Evolutionary conservation across 2,113 vertebrate genomes (phyloP), one percentile per base, ranked within the genome.

Genomic region (Lycaon pictus): DNA sequence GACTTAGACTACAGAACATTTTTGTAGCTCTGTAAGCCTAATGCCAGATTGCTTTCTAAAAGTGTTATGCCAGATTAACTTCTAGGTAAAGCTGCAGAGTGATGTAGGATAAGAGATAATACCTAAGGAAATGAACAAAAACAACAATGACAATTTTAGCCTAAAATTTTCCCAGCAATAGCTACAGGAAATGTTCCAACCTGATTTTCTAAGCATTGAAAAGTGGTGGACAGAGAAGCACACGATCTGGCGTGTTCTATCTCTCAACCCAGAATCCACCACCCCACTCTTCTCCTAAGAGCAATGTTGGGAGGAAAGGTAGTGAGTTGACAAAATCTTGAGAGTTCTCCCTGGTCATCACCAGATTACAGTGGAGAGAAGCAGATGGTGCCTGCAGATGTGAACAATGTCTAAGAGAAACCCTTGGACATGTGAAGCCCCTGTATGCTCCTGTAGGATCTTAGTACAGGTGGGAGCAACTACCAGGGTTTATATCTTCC

Each of bases 1-100:
- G 72, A 89, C 43, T 86, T 85, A 80, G 82, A 65, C 55, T 55
- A 62, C 32, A 85, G 69, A 90, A 85, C 58, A 53, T 92, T 89
- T 92, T 53, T 82, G 27, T 93, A 86, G 60, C 27, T 93, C 76
- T 90, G 56, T 77, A 65, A 92, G 48, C 67, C 20, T 43, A 58
- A 32, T 69, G 43, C 63, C 95, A 97, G 92, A 72, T 88, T 93
- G 74, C 81, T 79, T 95, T 82, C 90, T 95, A n/a, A 91, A 95
- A 88, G 27, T 48, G 23, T 62, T 55, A 9, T 27, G n/a, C 80
- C 69, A 82, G 71, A 92, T 63, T 96, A 79, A 84, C 55, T 88
- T 93, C 87, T 93, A 91, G 91, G 93, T 79, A 88, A 83, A 95
- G 65, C 63, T 84, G 16, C 48, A 85, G 84, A 65, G 35, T 96